These are phyloP conservation scores for Oryzias curvinotus DNA, from an alignment of 2,113 vertebrate species.

Conservation along the genomic window DNA sequence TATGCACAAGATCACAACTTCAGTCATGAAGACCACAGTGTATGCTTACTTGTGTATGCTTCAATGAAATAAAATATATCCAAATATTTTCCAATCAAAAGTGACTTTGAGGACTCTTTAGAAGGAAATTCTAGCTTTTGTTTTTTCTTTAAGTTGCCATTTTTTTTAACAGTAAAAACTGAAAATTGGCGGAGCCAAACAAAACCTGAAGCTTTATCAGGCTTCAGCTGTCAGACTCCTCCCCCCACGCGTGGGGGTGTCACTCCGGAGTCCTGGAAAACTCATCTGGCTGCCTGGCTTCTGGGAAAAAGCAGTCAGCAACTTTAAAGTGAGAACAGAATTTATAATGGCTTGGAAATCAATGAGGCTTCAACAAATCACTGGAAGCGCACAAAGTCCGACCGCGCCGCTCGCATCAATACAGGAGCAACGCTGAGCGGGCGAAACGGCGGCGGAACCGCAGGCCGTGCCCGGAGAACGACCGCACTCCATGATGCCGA, in stretches of 20 bases:
- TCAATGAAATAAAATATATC: conserved; percentile 61
- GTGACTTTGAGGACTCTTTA: conserved; percentile 5
- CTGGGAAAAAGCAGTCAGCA: conserved; percentile 23
- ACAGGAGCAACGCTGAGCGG: background rate
- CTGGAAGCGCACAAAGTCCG: conserved; percentile 3
- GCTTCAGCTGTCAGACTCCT: background rate
- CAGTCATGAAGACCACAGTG: conserved; percentile 58
- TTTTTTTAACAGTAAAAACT: too few species aligned
- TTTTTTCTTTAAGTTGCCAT: too few species aligned
- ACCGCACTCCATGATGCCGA: background rate
- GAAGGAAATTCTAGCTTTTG: too few species aligned
- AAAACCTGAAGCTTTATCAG: conserved; percentile 8
- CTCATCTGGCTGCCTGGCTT: conserved; percentile 16
- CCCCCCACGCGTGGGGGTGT: too few species aligned
- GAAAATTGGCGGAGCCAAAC: background rate
- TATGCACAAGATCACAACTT: conserved; percentile 74
- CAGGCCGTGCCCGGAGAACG: background rate
- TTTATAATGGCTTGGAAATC: conserved; percentile 22
- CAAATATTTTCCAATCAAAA: conserved; percentile 60
- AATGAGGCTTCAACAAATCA: conserved; percentile 24
- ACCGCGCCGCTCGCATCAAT: conserved; percentile 9
- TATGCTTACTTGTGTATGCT: conserved; percentile 73
- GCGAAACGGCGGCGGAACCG: background rate
- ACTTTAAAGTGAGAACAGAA: conserved; percentile 6
- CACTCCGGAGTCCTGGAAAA: conserved; percentile 11